phyloP scores from a whole-genome alignment of 2,113 vertebrate genomes.

The Protobothrops mucrosquamatus region DNA sequence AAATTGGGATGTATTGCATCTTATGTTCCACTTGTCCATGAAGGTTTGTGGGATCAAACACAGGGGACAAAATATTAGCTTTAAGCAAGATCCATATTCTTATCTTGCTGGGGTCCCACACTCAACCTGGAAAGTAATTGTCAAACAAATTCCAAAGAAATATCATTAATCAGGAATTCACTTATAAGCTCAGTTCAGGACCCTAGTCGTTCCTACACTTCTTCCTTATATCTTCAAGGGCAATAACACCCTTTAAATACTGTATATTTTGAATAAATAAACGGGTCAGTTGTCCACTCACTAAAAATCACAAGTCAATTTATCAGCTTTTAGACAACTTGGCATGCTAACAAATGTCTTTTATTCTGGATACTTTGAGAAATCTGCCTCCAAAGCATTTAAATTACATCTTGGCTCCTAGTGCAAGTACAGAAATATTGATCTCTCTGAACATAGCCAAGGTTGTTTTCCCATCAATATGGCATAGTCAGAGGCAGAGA shows the following conservation, averaged over 20 bases:
- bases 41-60: background rate
- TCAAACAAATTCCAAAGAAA: background rate
- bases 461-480: background rate
- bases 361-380: background rate
- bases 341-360: background rate
- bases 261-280: background rate
- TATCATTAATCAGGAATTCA: background rate
- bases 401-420: background rate
- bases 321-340: background rate
- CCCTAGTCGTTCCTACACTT: background rate
- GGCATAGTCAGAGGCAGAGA: background rate
- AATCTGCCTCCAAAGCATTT: background rate
- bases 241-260: background rate
- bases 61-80: background rate
- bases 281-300: background rate
- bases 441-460: background rate
- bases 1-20: background rate
- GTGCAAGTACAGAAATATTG: background rate
- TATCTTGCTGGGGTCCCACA: background rate
- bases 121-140: background rate
- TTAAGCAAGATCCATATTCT: background rate
- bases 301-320: background rate
- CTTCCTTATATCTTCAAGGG: background rate
- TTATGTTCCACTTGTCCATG: background rate
- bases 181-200: background rate